Percentiles rank a stretch among this genome's conserved stretches.
Conservation (phyloP, 2,113 vertebrate species). For the Crotophaga sulcirostris region DNA sequence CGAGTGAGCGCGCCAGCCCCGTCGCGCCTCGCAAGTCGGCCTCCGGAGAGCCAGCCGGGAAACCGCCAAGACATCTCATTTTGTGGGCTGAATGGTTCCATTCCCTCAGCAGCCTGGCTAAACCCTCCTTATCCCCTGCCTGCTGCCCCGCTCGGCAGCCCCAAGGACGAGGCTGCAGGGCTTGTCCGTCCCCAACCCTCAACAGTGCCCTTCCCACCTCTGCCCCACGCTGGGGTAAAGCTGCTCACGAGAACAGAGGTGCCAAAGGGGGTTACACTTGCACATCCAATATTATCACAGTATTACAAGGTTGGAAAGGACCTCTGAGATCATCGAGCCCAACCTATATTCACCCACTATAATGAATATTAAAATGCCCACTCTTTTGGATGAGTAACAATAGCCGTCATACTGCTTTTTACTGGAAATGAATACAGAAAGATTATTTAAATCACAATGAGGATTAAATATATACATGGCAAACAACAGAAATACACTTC, state of each 20-base stretch:
- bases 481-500: background rate
- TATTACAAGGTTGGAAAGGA: too few relatives aligned
- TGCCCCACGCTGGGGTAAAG: rapidly evolving
- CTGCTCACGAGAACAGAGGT: rapidly evolving
- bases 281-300: rapidly evolving
- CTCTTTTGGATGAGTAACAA: rapidly evolving
- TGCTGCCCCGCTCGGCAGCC: background rate
- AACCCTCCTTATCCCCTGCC: background rate
- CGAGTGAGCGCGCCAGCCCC: background rate
- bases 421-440: background rate
- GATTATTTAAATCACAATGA: rapidly evolving
- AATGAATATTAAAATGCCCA: background rate
- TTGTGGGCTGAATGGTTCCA: background rate
- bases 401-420: background rate
- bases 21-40: background rate
- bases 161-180: background rate
- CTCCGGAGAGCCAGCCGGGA: background rate
- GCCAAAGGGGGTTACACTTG: background rate
- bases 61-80: background rate
- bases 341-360: rapidly evolving
- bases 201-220: rapidly evolving
- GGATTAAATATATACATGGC: background rate
- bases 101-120: background rate
- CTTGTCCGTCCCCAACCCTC: background rate
- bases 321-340: too few relatives aligned